Evolutionary conservation across 1,140 invertebrate species (phyloP).

Genomic region (Onthophagus taurus): DNA sequence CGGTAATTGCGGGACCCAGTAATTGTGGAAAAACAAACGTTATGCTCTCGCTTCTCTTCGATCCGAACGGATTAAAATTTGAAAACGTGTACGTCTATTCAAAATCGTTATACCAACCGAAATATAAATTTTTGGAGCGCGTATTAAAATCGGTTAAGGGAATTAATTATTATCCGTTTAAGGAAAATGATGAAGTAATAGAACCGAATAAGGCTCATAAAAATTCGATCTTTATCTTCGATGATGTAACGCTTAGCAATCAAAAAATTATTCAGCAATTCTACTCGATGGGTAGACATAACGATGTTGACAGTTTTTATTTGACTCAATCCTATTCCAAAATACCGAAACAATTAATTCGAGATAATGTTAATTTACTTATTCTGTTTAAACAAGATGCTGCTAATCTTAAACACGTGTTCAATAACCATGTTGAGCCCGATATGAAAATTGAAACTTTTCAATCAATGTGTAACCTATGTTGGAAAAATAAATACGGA

Average conservation of each 20-base stretch:
- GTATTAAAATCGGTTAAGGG: slow-evolving; percentile 18
- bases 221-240: slow-evolving; percentile 34
- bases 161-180: slow-evolving; percentile 27
- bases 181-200: slow-evolving; percentile 28
- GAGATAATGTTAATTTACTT: slow-evolving; percentile 38
- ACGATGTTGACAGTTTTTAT: slow-evolving; percentile 35
- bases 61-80: slow-evolving; percentile 20
- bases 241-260: slow-evolving; percentile 33
- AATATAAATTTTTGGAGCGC: slow-evolving; percentile 19
- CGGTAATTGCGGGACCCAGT: slow-evolving; percentile 3
- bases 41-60: slow-evolving; percentile 13
- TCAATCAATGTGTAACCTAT: slow-evolving; percentile 23
- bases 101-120: slow-evolving; percentile 22
- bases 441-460: slow-evolving; percentile 35
- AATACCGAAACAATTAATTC: slow-evolving; percentile 37
- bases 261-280: slow-evolving; percentile 30
- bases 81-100: slow-evolving; percentile 22
- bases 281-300: slow-evolving; percentile 36
- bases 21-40: slow-evolving; percentile 17
- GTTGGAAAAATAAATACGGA: slow-evolving; percentile 28
- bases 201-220: slow-evolving; percentile 18
- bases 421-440: slow-evolving; percentile 19
- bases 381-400: slow-evolving; percentile 28
- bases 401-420: slow-evolving; percentile 15
- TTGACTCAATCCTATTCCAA: slow-evolving; percentile 16